These are phyloP conservation scores for Wiebesia pumilae DNA, from an alignment of 1,140 invertebrate species.

Conservation along the genomic window DNA sequence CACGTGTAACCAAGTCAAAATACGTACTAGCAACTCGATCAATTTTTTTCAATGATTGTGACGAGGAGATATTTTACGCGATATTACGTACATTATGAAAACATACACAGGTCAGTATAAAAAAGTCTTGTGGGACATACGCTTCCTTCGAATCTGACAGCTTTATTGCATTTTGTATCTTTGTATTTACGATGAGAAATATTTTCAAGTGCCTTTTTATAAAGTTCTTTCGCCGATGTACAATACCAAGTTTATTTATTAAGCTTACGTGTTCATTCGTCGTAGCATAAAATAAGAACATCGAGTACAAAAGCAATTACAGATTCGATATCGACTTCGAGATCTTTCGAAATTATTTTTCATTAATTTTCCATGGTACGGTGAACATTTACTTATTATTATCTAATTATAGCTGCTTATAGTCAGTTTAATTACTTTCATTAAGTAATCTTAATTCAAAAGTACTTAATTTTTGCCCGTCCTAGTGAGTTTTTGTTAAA, in stretches of 20 bases:
- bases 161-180: neutral
- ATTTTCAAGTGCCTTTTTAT: neutral
- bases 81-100: slow-evolving; percentile 25
- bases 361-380: too few species aligned
- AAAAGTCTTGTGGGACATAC: slow-evolving; percentile 10
- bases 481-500: too few species aligned
- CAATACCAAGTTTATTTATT: neutral
- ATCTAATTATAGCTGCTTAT: too few species aligned
- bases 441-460: too few species aligned
- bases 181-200: neutral
- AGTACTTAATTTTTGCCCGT: too few species aligned
- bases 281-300: too few species aligned
- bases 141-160: neutral
- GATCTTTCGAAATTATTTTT: too few species aligned
- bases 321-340: too few species aligned
- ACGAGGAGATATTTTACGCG: neutral
- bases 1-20: neutral
- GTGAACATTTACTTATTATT: too few species aligned
- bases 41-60: neutral
- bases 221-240: neutral
- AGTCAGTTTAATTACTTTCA: too few species aligned
- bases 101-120: neutral
- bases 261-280: too few species aligned
- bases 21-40: neutral
- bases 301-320: too few species aligned